A percentile compares a stretch with the other conserved stretches of the same genome.
Conservation (phyloP, 2,113 vertebrate species). For the Orycteropus afer region DNA sequence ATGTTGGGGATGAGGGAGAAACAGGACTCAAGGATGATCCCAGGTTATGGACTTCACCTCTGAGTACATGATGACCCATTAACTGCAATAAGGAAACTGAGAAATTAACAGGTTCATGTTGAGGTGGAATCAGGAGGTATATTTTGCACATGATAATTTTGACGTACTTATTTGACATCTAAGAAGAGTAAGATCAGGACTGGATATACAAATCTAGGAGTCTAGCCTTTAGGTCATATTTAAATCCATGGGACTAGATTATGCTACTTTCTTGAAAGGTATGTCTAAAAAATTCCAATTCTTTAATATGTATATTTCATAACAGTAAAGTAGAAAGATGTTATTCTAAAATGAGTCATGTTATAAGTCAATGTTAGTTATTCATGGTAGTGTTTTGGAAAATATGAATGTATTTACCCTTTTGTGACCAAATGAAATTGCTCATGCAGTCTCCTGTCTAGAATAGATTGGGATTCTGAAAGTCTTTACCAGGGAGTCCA, state of each 20-base stretch:
- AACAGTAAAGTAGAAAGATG: neutral
- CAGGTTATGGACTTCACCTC: neutral
- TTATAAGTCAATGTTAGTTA: conserved; percentile 18
- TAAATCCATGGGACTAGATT: neutral
- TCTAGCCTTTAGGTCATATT: neutral
- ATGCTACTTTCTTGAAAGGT: neutral
- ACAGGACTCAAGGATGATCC: neutral
- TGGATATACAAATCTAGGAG: neutral
- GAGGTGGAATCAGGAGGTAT: neutral
- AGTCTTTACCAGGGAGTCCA: neutral
- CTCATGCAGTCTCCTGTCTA: neutral
- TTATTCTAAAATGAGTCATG: neutral
- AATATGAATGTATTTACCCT: neutral
- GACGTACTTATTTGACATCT: neutral
- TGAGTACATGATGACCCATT: neutral
- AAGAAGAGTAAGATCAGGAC: neutral
- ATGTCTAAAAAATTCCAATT: neutral
- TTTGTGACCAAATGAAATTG: neutral
- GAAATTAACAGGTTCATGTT: neutral
- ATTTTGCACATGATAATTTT: conserved; percentile 20
- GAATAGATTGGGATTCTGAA: neutral
- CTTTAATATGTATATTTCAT: neutral
- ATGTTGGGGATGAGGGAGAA: neutral
- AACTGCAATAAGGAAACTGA: neutral
- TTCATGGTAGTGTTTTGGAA: neutral